Percentiles rank a stretch among this genome's conserved stretches.
Evolutionary conservation across 2,113 vertebrate genomes (phyloP).

Genomic region (Nerophis lumbriciformis): DNA sequence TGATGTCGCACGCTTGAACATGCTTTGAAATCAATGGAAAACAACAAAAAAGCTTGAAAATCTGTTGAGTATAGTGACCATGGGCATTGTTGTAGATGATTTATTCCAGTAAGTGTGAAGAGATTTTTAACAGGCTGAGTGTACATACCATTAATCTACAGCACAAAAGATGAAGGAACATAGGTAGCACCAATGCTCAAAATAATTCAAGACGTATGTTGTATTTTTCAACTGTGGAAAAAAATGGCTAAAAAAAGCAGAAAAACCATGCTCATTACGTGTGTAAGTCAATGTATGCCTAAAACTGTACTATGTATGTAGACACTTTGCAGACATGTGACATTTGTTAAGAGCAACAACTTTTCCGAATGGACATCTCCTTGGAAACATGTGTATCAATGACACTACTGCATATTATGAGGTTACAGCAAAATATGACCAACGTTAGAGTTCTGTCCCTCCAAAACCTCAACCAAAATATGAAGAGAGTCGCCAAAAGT

Average conservation of each 20-base stretch:
- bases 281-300: no score
- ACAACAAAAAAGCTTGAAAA: no score
- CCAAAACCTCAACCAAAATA: conserved; percentile 49
- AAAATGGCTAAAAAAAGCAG: no score
- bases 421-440: conserved; percentile 57
- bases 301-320: no score
- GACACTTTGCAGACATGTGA: not conserved
- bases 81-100: not conserved
- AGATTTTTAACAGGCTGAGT: not conserved
- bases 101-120: not conserved
- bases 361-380: conserved; percentile 21
- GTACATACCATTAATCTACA: not conserved
- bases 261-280: no score
- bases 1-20: no score
- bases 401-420: conserved; percentile 47
- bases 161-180: not conserved
- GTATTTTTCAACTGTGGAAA: no score
- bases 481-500: conserved; percentile 42
- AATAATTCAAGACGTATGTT: no score
- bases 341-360: not conserved
- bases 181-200: not conserved
- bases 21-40: no score
- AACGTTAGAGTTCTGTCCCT: conserved; percentile 44
- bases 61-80: not conserved
- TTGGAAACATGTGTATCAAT: conserved; percentile 34